These are phyloP conservation scores for Neotoma lepida DNA, from an alignment of 2,113 vertebrate genomes.

Conservation along the genomic window DNA sequence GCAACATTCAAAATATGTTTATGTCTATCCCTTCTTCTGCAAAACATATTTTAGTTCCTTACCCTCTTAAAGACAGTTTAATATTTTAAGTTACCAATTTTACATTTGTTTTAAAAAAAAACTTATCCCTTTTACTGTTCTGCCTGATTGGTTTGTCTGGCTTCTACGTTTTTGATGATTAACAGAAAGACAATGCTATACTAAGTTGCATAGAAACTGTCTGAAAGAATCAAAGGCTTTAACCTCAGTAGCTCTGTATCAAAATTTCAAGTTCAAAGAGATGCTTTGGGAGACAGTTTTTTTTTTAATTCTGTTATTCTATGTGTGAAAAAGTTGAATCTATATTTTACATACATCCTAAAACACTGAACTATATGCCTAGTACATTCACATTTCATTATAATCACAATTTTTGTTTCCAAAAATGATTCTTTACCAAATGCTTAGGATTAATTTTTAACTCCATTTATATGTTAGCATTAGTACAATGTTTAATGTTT, in stretches of 20 bases:
- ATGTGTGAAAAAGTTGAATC: background rate
- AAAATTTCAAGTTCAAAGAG: background rate
- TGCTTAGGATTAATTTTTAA: background rate
- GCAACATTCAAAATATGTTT: background rate
- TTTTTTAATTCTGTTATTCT: background rate
- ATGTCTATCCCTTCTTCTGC: background rate
- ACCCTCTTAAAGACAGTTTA: background rate
- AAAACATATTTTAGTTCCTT: background rate
- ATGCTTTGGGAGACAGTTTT: background rate
- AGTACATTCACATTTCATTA: background rate
- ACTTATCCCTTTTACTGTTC: background rate
- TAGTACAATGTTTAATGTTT: background rate
- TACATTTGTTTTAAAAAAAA: background rate
- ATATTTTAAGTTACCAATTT: background rate
- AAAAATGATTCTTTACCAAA: background rate
- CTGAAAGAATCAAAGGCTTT: background rate
- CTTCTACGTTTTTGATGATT: constrained; percentile 32
- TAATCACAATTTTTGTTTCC: constrained; percentile 2
- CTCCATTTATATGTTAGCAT: background rate
- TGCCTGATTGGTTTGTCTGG: background rate
- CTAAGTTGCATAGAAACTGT: background rate
- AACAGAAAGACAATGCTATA: background rate
- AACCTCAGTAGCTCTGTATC: background rate
- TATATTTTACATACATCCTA: background rate
- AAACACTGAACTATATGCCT: background rate